A percentile compares a stretch with the other conserved stretches of the same genome.
phyloP scores from a whole-genome alignment of 2,888 invertebrate species.

The Microdon myrmicae region DNA sequence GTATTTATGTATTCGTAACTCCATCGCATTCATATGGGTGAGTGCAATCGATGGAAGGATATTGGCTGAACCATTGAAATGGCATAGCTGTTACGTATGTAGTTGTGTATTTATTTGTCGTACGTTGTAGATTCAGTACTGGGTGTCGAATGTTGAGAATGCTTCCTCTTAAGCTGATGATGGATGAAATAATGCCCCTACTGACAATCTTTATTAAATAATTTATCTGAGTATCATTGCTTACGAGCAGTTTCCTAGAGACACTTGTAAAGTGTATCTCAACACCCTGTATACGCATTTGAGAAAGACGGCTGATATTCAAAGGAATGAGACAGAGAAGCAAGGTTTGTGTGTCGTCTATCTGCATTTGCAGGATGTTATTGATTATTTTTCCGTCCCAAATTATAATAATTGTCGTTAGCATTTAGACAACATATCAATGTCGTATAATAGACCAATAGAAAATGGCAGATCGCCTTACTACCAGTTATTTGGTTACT shows the following conservation, averaged over 20 bases:
- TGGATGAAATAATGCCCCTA: constrained; percentile 29
- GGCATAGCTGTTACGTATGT: constrained; percentile 1
- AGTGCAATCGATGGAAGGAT: constrained; percentile 41
- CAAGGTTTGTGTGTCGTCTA: constrained; percentile 49
- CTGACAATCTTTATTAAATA: constrained; percentile 40
- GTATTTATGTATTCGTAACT: constrained; percentile 28
- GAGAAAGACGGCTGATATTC: constrained; percentile 13
- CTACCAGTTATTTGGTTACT: no score
- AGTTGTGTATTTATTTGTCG: constrained; percentile 1
- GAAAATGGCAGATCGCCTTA: no score
- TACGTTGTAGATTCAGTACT: no score
- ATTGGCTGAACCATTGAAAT: constrained; percentile 21
- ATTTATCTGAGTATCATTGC: constrained; percentile 36
- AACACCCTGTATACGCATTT: constrained; percentile 10
- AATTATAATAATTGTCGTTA: no score
- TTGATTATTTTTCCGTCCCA: constrained; percentile 50
- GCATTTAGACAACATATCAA: no score
- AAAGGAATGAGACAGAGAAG: constrained; percentile 34
- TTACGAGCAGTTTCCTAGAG: constrained; percentile 10
- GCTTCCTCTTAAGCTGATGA: constrained; percentile 26
- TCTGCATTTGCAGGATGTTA: constrained; percentile 48
- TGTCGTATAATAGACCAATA: no score
- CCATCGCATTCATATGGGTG: constrained; percentile 28
- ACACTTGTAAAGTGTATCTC: constrained; percentile 10
- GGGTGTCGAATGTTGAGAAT: no score